Evolutionary conservation across 2,113 vertebrate species (phyloP), one percentile per base, ranked within the genome.

Genomic region (Tenrec ecaudatus): DNA sequence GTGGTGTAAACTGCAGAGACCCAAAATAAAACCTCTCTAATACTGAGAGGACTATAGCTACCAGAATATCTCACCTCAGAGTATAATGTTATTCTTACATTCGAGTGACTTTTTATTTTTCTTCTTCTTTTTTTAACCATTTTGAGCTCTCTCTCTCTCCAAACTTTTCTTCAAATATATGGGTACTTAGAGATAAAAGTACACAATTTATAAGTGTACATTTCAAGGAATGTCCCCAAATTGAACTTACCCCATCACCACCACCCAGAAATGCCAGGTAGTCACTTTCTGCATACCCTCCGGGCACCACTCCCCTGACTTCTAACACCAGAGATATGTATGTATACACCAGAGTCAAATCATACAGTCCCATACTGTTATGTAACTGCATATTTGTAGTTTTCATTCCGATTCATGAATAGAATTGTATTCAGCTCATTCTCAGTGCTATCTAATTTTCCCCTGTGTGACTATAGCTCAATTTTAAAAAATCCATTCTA

Each of bases 31-130:
- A 86, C 71, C 57, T 91, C 76, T 57, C 82, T 47, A 33, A 78
- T 73, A 81, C n/a, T 38, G 47, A 94, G 95, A 97, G 97, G 87
- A 94, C 95, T 7, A 89, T 88, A 95, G 94, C 90, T 96, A 96
- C 25, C 82, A 96, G 96, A 90, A 69, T 81, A 71, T 60, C 82
- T 90, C 88, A 90, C 53, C 88, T 92, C 66, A 17, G 88, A 23
- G 33, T 62, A 92, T 92, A 86, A 79, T 19, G 17, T 53, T 62
- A 62, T 38, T 2, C 33, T 53, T 57, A 12, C 76, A 58, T 78
- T 27, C 58, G n/a, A 86, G 43, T 25, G n/a, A 71, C 29, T 29
- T 82, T 88, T 31, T 47, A 7, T 6, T 53, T 2, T 83, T 92
- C 36, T 80, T 92, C 53, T 88, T 84, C 11, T 53, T 53, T 53